Base-by-base conservation (phyloP, 2,888 invertebrate species). In the Drosophila neonasuta region DNA sequence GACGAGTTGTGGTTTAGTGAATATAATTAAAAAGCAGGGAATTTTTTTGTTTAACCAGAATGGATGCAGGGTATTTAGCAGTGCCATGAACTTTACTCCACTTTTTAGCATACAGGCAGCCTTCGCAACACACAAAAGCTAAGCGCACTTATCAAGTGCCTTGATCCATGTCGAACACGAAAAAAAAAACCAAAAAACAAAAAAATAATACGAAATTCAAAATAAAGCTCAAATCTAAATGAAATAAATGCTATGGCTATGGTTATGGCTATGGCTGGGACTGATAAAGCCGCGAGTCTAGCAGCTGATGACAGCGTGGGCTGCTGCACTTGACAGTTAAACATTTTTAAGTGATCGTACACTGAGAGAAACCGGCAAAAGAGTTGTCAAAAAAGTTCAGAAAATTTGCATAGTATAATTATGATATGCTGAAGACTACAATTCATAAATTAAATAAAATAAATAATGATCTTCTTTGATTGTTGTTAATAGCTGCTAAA, bases 301-400 rank as follows among this genome's bases (percentile, higher is more conserved):
- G 62, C 74, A 74, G 65, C 68, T 54, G 59, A 52, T 68, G 68
- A 63, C 62, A 58, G 75, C 77, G 79, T 79, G 74, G 79, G 78
- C 65, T 62, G 74, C 61, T 77, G 74, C 70, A 73, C 69, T 80
- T 78, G 72, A 75, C 56, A 69, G 63, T 82, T 82, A 68, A 71
- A 71, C 60, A 50, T 60, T 29, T 62, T 73, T 20, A 57, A 72
- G 69, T 74, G 61, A 42, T 49, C 3, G 8, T 69, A 64, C 75
- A 74, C 71, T 51, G 74, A 6, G 24, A 57, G 42, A 69, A 72
- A 64, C 46, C 46, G 13, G 3, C 39, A 11, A 11, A 2, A 6
- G 5, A 36, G 36, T n/a, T 36, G 36, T 36, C 36, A n/a, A n/a
- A 36, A 36, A n/a, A 36, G 5, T 6, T 5, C 36, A 10, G 10